Conservation (phyloP, 2,888 invertebrate species). For the Andrena dorsata region DNA sequence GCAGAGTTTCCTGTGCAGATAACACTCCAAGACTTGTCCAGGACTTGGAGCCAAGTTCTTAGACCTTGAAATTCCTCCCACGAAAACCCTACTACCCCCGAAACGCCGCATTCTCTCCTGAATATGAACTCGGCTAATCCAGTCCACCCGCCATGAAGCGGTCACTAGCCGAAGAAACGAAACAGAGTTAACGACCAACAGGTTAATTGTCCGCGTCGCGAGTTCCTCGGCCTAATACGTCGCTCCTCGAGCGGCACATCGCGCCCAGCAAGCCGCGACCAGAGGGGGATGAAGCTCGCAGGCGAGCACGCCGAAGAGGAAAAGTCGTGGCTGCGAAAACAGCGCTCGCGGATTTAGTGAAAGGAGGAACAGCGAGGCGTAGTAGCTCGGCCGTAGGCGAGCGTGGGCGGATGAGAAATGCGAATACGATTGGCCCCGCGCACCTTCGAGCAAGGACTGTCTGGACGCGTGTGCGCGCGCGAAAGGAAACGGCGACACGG, state of each 20-base stretch:
- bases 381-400: background rate
- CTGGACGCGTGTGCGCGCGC: slow-evolving; percentile 20
- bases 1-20: too few species aligned
- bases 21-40: too few species aligned
- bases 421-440: slow-evolving; percentile 10
- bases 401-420: slow-evolving; percentile 22
- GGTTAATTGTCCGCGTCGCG: background rate
- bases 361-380: slow-evolving; percentile 18
- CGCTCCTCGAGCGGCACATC: background rate
- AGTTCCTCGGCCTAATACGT: background rate
- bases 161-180: too few species aligned
- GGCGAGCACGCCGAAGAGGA: slow-evolving; percentile 15
- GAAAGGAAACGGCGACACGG: slow-evolving; percentile 45
- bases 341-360: background rate
- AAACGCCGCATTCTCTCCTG: too few species aligned
- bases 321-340: slow-evolving; percentile 35
- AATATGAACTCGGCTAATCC: too few species aligned
- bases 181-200: background rate
- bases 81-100: too few species aligned
- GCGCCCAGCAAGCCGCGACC: background rate
- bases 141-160: background rate
- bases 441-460: background rate
- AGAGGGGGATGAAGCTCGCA: background rate
- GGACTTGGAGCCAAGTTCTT: too few species aligned
- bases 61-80: too few species aligned